Evolutionary conservation across 2,113 vertebrate species (phyloP).

Genomic region (Astur gentilis): DNA sequence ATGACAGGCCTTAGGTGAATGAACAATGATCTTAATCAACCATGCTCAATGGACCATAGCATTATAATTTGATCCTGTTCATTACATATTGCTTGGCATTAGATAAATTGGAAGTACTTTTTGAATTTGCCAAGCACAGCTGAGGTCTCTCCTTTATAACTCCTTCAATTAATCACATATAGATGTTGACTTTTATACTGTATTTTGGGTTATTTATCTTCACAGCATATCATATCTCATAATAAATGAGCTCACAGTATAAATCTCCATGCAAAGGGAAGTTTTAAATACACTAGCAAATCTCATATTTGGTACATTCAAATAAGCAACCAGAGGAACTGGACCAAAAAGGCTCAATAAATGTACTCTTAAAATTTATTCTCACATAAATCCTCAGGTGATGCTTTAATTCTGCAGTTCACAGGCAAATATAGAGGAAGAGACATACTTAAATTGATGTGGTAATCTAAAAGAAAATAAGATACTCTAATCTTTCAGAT

Average conservation of each 20-base stretch:
- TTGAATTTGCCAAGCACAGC: background rate
- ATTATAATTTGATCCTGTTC: constrained; percentile 29
- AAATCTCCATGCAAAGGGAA: background rate
- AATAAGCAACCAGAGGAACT: background rate
- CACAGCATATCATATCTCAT: background rate
- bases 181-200: background rate
- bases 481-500: background rate
- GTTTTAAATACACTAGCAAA: constrained; percentile 2
- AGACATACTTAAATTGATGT: background rate
- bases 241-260: background rate
- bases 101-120: constrained; percentile 13
- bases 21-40: constrained; percentile 29
- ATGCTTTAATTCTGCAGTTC: background rate
- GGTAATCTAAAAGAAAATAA: background rate
- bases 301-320: background rate
- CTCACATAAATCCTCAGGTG: background rate
- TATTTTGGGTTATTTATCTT: background rate
- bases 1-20: background rate
- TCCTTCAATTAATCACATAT: background rate
- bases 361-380: background rate
- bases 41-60: background rate
- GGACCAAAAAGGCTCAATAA: background rate
- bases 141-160: background rate
- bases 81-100: background rate
- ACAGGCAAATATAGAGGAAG: background rate